Base-by-base conservation (phyloP, 1,140 invertebrate species). In the Odontomachus brunneus region DNA sequence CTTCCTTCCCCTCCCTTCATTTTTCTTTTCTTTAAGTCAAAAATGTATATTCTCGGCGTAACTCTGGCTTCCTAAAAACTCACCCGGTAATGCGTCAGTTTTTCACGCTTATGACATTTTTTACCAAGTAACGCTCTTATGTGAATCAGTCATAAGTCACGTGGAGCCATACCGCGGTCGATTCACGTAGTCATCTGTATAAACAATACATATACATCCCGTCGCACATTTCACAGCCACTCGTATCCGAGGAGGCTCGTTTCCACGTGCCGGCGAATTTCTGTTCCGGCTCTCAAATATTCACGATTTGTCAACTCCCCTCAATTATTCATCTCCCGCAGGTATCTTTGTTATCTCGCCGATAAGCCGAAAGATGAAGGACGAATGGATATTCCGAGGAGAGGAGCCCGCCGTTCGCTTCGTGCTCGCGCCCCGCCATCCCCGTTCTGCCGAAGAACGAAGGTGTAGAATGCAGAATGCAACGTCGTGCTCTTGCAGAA, bases 391-490 rank as follows among this genome's bases (percentile, higher is more conserved):
- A 44, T 80, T 69, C 51, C 65, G 53, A 71, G n/a, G 22, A 75
- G 49, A 62, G 29, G 49, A 44, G 38, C 9, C 49, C 72, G 72
- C n/a, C n/a, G n/a, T n/a, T n/a, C n/a, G n/a, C 33, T 74, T 75
- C 59, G 44, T 48, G 29, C 22, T 44, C 71, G 53, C 65, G 12
- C 17, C 19, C 38, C 14, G 44, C 51, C 49, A 11, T 63, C 38
- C 59, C 12, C 33, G 19, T 29, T 22, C 53, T 38, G 33, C 24
- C 72, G 83, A 89, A 90, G 87, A 90, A 90, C 88, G 89, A 92
- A 91, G 91, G 90, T 92, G 86, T 81, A 87, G 85, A 90, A 89
- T 88, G 83, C 80, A 78, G 89, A 90, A 92, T 89, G 88, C 88
- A 89, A 74, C 82, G 87, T 87, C 84, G 84, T 83, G 82, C 81